Evolutionary conservation across 2,888 invertebrate species (phyloP).

Genomic region (Tipula unca): DNA sequence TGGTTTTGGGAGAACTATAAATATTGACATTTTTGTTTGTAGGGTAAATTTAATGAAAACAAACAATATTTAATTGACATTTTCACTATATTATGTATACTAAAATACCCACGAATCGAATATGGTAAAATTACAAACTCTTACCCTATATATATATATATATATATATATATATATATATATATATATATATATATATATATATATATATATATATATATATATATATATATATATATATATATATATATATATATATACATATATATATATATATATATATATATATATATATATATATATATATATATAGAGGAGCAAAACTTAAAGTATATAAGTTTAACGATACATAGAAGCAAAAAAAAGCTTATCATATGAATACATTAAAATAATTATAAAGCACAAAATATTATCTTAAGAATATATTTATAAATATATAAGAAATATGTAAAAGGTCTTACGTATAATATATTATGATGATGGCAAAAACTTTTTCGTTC

Average conservation of each 20-base stretch:
- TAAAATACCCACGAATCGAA: neutral
- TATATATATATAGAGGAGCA: too few species aligned
- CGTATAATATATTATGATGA: neutral
- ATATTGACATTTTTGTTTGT: neutral
- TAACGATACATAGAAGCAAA: slow-evolving; percentile 1
- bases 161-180: too few species aligned
- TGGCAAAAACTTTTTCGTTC: neutral
- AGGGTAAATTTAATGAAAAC: neutral
- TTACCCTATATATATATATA: too few species aligned
- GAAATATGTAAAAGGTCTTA: slow-evolving; percentile 8
- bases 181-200: too few species aligned
- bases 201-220: too few species aligned
- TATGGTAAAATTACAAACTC: neutral
- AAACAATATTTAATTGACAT: neutral
- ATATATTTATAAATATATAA: neutral
- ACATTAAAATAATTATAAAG: neutral
- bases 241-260: too few species aligned
- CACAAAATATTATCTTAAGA: neutral
- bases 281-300: too few species aligned
- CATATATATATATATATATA: too few species aligned
- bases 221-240: too few species aligned
- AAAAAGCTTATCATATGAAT: slow-evolving; percentile 8
- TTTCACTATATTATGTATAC: neutral
- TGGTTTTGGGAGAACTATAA: neutral
- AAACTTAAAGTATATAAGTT: neutral